These are phyloP conservation scores for Akabosia matsudoensis DNA, from an alignment of 1,140 invertebrate species.

Conservation along the genomic window DNA sequence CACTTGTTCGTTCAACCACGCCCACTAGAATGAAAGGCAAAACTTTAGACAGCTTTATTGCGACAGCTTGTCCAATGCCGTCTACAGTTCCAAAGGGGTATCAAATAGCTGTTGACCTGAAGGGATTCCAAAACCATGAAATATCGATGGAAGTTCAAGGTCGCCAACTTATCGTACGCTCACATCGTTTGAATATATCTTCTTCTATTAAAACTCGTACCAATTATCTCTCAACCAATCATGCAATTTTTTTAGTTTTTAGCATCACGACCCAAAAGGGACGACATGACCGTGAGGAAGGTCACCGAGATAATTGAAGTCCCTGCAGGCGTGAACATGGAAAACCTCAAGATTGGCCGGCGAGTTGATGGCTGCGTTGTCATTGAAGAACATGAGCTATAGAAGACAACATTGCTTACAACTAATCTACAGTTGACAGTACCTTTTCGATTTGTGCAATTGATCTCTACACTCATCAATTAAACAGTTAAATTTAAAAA, in stretches of 20 bases:
- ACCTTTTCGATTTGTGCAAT: too few species aligned
- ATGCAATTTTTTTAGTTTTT: background rate
- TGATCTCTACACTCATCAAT: too few species aligned
- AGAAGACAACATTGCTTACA: too few species aligned
- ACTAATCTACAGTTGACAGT: too few species aligned
- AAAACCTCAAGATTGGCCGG: slow-evolving; percentile 17
- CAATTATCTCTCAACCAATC: background rate
- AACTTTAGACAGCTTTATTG: too few species aligned
- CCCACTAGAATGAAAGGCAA: too few species aligned
- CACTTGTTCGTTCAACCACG: too few species aligned
- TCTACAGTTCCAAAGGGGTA: background rate
- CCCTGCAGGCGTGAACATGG: background rate
- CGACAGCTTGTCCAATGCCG: background rate
- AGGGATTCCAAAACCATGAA: slow-evolving; percentile 7
- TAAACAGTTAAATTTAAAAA: too few species aligned
- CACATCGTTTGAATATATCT: background rate
- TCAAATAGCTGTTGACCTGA: background rate
- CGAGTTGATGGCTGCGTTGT: background rate
- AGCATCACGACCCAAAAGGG: background rate
- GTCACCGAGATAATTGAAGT: slow-evolving; percentile 1
- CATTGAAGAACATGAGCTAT: background rate
- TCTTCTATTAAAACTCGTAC: background rate
- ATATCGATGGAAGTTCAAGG: slow-evolving; percentile 15
- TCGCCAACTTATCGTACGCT: background rate
- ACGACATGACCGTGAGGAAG: background rate